Base-by-base conservation (phyloP, 2,888 invertebrate genomes). In the Eumacrocentrus americanus region DNA sequence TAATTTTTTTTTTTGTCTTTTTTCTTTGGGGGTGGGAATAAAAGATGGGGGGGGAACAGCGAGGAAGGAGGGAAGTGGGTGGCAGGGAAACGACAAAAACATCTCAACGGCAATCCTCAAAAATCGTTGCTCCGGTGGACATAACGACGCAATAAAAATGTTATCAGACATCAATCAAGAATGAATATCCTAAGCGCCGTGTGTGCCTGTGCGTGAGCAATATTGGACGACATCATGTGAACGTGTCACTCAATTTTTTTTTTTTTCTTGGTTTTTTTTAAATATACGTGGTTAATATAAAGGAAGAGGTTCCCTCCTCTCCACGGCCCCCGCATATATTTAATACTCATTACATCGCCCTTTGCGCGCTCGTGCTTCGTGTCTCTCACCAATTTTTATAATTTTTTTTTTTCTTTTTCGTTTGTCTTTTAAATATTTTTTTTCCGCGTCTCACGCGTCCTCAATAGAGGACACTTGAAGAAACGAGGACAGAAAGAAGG, bases 291-390 rank as follows among this genome's bases (percentile, higher is more conserved):
- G 35, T 46, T 48, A 54, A 44, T 44, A 53, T 60, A 44, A 37
- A 35, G 57, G 58, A 60, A 61, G 58, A 71, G 73, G 71, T 73
- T 76, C 77, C 79, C 77, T 77, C 78, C 77, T 76, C 77, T 78
- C 78, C 76, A 75, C 73, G 78, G 76, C 77, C 78, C 78, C 77
- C 79, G 76, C 77, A 77, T 74, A 79, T 79, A 79, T 79, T 78
- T 78, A 77, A 78, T 79, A 79, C 76, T 79, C 77, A 69, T 74
- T 75, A 70, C 69, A 72, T 71, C 52, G 58, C 47, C 56, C 44
- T 56, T 53, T 54, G 52, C 52, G 52, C 54, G 62, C 60, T 68
- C 67, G 68, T 50, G 12, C 25, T 40, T 47, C 47, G 23, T 25
- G 23, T 29, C 23, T 37, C 53, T 14, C 40, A 44, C 20, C 22